Evolutionary conservation across 1,140 invertebrate species (phyloP), one percentile per base, ranked within the genome.

Genomic region (Geopemphigus sp.): DNA sequence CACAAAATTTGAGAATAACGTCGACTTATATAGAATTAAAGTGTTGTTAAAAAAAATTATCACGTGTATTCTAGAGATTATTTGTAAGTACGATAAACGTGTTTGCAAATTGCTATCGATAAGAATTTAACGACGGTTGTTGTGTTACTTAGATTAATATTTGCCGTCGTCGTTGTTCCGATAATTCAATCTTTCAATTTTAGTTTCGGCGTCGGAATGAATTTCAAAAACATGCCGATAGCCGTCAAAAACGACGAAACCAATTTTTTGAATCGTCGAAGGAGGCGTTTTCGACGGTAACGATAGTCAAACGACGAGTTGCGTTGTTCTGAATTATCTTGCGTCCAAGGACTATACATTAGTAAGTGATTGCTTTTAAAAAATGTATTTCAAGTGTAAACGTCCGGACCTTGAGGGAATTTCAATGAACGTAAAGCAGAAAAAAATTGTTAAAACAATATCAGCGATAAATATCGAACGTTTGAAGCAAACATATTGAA

Each of bases 211-310:
- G 29, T 78, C 12, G 74, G 74, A 19, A 22, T 61, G 6, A 11
- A 61, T 6, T 78, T 78, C 29, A 63, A 78, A 50, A 1, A n/a
- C 8, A 78, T 78, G 74, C 0, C 45, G 47, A 61, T 78, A 47
- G 74, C 74, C 14, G 14, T 26, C n/a, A 78, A 78, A 78, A 78
- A 78, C 5, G 74, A 78, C 3, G 74, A 78, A 17, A 26, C 24
- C 14, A 78, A 59, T 26, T 17, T 63, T 61, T 45, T 26, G 24
- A 57, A 78, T 59, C n/a, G 8, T 29, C 3, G 50, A 54, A 6
- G 10, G 11, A 72, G 63, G 74, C 24, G 50, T 78, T 45, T 63
- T 78, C 1, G 57, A 78, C 11, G 15, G 47, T 22, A 63, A 24
- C 14, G 24, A 12, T 14, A 63, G 50, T 6, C 32, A 50, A 26